A percentile compares a stretch with the other conserved stretches of the same genome.
Conservation (phyloP, 2,888 invertebrate genomes). For the Ommatoiulus sabulosus region DNA sequence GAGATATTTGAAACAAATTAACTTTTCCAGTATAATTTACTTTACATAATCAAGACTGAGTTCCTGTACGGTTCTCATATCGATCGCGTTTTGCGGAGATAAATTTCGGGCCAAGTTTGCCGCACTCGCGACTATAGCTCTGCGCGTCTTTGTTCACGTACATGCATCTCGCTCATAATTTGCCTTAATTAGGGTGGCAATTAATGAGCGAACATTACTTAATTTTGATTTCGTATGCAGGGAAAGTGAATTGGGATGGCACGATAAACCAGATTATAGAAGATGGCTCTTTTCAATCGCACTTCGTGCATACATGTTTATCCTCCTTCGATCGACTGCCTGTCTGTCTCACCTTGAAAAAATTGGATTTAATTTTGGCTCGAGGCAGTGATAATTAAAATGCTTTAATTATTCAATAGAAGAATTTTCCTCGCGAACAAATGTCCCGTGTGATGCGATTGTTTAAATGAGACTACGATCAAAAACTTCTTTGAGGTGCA, state of each 20-base stretch:
- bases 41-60: neutral
- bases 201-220: slow-evolving; percentile 27
- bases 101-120: neutral
- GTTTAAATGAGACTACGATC: too few relatives aligned
- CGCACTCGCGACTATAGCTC: too few relatives aligned
- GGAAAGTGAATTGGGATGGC: slow-evolving; percentile 14
- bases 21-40: slow-evolving; percentile 21
- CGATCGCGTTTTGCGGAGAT: neutral
- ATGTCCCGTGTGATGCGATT: too few relatives aligned
- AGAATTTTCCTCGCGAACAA: too few relatives aligned
- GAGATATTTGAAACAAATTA: slow-evolving; percentile 40
- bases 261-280: neutral
- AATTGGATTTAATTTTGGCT: too few relatives aligned
- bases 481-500: too few relatives aligned
- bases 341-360: too few relatives aligned
- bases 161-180: neutral
- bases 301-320: neutral
- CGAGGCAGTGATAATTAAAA: too few relatives aligned
- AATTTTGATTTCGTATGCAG: neutral
- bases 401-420: too few relatives aligned
- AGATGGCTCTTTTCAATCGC: neutral
- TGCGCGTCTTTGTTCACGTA: neutral
- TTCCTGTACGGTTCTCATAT: neutral
- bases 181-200: slow-evolving; percentile 36
- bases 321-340: neutral